A percentile compares a stretch with the other conserved stretches of the same genome.
phyloP scores from a whole-genome alignment of 2,888 invertebrate species.

The Aphodius sticticus region DNA sequence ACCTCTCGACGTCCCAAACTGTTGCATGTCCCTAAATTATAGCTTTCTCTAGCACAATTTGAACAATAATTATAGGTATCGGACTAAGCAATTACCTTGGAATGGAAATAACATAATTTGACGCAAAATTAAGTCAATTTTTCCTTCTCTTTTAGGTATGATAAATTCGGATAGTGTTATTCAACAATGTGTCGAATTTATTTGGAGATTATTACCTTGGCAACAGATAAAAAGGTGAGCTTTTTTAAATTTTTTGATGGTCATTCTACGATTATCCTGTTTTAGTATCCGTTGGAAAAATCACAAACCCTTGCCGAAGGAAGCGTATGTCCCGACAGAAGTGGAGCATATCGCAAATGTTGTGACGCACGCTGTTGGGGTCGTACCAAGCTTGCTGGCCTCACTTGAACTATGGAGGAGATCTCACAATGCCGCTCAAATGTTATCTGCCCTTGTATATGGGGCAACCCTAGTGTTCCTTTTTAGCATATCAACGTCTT shows the following conservation, averaged over 20 bases:
- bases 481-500: constrained; percentile 88
- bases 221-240: constrained; percentile 52
- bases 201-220: constrained; percentile 48
- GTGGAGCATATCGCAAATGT: constrained; percentile 93
- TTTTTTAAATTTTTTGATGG: neutral
- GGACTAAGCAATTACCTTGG: neutral
- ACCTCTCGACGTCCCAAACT: neutral
- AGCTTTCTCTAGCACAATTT: neutral
- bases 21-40: neutral
- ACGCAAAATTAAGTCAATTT: neutral
- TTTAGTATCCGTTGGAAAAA: constrained; percentile 77
- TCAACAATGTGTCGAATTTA: constrained; percentile 48
- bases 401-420: constrained; percentile 77
- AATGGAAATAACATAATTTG: neutral
- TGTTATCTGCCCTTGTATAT: constrained; percentile 84
- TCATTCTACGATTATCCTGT: constrained; percentile 8
- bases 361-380: constrained; percentile 89
- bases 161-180: constrained; percentile 52
- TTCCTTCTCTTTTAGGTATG: constrained; percentile 51
- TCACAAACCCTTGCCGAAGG: constrained; percentile 73
- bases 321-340: constrained; percentile 87
- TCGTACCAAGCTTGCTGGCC: constrained; percentile 84
- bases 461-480: constrained; percentile 85
- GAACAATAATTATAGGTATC: neutral
- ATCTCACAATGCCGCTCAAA: constrained; percentile 77